Base-by-base conservation (phyloP, 2,888 invertebrate species). In the Selenia dentaria region DNA sequence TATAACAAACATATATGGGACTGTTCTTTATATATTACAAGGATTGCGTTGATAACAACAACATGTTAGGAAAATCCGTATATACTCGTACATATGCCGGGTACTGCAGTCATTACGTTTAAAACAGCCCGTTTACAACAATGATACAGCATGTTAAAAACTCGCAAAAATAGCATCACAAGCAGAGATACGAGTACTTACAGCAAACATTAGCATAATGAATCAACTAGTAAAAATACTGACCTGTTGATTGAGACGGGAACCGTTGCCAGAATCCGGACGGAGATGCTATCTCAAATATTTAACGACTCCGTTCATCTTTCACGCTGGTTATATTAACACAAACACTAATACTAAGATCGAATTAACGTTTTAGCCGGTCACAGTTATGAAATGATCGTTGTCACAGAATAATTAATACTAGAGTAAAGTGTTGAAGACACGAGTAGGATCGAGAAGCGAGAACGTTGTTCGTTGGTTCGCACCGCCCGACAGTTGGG, bases 211-310 rank as follows among this genome's bases (percentile, higher is more conserved):
- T 51, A 43, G 47, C 12, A 45, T 38, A 51, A 59, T 55, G 32
- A 57, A 52, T 49, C 47, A 62, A 57, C 45, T 60, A 58, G 57
- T 58, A 65, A 56, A 67, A 63, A 66, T 66, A 70, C 84, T 73
- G 67, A 86, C 85, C 85, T 85, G 84, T 82, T 82, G 79, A 78
- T 73, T 64, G 67, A 67, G 57, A 43, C 62, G 52, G 57, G 57
- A 53, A 62, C 53, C 62, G 67, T 51, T 70, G 67, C 65, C 67
- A 69, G 66, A 62, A 57, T 58, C 61, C 63, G 56, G 58, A 54
- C 62, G 64, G 62, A 59, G 62, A 59, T 26, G 26, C 57, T 72
- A 70, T 76, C 74, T 74, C 72, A 69, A 75, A 74, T 72, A 70
- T 70, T 73, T 70, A 70, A 74, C 33, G 41, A 33, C 63, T 64